Evolutionary conservation across 2,797 vertebrate species (phyloP), one percentile per base, ranked within the genome.

Genomic region (Phrynocephalus guinanensis): DNA sequence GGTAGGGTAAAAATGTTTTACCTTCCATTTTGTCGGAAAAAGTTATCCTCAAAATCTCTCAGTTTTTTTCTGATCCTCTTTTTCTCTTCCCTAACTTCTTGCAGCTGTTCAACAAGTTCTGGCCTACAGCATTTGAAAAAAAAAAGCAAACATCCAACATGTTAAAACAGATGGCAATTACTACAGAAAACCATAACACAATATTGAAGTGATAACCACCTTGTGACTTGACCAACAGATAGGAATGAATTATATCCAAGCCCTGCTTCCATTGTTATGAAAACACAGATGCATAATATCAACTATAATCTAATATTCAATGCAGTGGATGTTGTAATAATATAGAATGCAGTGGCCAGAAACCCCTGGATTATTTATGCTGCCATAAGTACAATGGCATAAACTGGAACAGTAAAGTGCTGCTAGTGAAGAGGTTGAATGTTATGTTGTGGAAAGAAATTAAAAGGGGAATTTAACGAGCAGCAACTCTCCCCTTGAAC

Each of bases 11-110:
- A 24, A 48, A 9, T 33, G 26, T 9, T 9, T 88, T 97, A 99
- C 99, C 99, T 99, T 97, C 98, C 98, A 28, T 99, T 99, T 90
- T 99, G 98, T 92, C 97, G 96, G 90, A 99, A 98, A 95, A 99
- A 99, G 93, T 97, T 98, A 77, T 99, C 99, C 96, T 99, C 99
- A 66, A 99, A 99, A 87, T 99, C 99, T 92, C 98, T 97, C 89
- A 99, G 97, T 95, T 97, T 98, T 95, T 99, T 99, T 91, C 98
- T 97, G 92, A 99, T 98, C 84, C 95, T 97, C 94, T 99, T 99
- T 94, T 99, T 99, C 94, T 99, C 98, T 94, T 99, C 98, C 83
- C 98, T 97, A 82, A 98, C 97, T 95, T 99, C 98, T 90, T 99
- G 99, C 78, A 99, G 98, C 93, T 99, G 98, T 94, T 98, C 98